Percentiles rank a stretch among this genome's conserved stretches.
phyloP scores from a whole-genome alignment of 2,113 vertebrate species.

The Grallaria varia region DNA sequence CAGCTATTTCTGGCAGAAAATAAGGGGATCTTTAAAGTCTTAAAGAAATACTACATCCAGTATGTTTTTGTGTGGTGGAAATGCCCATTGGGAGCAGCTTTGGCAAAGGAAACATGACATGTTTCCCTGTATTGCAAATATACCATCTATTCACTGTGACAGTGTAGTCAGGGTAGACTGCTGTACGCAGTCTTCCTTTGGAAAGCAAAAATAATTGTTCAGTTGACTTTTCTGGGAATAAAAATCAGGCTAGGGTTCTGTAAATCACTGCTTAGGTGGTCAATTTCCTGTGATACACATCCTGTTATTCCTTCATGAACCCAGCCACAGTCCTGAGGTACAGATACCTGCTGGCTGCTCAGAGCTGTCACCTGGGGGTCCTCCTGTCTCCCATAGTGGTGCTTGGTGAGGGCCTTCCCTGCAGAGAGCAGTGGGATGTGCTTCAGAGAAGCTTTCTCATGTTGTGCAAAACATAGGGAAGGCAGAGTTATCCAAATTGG shows the following conservation, averaged over 20 bases:
- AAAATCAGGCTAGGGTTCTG: not conserved
- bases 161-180: not conserved
- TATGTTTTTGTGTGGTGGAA: not conserved
- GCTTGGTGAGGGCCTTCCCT: not conserved
- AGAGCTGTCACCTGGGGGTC: not conserved
- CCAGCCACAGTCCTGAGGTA: not conserved
- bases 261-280: not conserved
- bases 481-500: not conserved
- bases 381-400: not conserved
- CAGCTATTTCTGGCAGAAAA: not conserved
- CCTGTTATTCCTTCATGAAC: not conserved
- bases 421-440: not conserved
- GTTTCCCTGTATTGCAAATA: not conserved
- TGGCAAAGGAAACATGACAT: not conserved
- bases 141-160: not conserved
- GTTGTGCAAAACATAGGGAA: not conserved
- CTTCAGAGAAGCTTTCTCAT: not conserved
- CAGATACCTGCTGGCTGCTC: not conserved
- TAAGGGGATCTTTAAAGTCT: not conserved
- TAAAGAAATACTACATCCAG: not conserved
- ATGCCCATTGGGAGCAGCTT: not conserved
- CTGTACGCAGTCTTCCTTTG: not conserved
- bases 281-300: not conserved
- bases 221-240: not conserved
- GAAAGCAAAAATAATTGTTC: not conserved